These are phyloP conservation scores for Diplolepis rosae DNA, from an alignment of 2,888 invertebrate species.

Conservation along the genomic window DNA sequence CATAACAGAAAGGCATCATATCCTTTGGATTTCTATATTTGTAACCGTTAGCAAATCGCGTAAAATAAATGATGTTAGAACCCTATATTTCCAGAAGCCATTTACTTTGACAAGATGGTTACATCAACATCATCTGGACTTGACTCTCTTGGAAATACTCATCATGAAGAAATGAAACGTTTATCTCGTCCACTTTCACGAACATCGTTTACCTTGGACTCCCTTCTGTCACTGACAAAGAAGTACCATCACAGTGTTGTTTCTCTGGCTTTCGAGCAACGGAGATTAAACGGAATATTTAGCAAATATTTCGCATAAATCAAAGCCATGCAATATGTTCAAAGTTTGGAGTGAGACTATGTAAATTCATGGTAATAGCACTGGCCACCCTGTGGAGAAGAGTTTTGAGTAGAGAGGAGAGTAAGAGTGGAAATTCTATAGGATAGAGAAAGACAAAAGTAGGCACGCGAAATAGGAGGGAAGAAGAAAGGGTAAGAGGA, in stretches of 20 bases:
- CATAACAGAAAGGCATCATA: too few relatives aligned
- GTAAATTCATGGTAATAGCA: constrained; percentile 72
- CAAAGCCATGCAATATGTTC: constrained; percentile 71
- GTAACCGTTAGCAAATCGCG: too few relatives aligned
- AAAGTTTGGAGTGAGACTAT: constrained; percentile 65
- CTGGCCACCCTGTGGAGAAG: constrained; percentile 63
- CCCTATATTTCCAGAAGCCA: neutral
- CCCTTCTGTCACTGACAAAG: constrained; percentile 9
- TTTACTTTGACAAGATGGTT: neutral
- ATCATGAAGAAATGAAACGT: neutral
- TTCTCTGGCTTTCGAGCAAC: constrained; percentile 53
- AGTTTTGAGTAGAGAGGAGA: constrained; percentile 54
- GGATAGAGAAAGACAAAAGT: constrained; percentile 38
- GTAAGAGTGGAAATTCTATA: constrained; percentile 39
- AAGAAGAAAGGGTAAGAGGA: constrained; percentile 31
- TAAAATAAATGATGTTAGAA: neutral
- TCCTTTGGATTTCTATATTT: too few relatives aligned
- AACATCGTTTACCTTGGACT: neutral
- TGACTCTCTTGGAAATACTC: neutral
- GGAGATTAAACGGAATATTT: constrained; percentile 71
- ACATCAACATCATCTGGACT: neutral
- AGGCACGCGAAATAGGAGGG: constrained; percentile 46
- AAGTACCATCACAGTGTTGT: constrained; percentile 45
- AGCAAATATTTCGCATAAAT: constrained; percentile 72
- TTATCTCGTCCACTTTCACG: neutral